Evolutionary conservation across 2,797 vertebrate genomes (phyloP).

Genomic region (Thripadectes ignobilis): DNA sequence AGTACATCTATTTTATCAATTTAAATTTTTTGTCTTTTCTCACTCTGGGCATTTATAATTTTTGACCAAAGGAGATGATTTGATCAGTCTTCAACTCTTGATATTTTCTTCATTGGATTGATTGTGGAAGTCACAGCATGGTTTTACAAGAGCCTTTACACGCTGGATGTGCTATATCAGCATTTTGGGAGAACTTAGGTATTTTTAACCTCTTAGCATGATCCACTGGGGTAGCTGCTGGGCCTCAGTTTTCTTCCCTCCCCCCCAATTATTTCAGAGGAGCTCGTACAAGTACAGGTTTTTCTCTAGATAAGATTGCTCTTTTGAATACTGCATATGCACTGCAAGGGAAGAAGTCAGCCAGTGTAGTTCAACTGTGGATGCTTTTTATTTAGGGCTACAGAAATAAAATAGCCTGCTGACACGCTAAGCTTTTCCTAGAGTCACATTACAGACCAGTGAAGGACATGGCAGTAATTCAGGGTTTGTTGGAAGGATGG

Average conservation of each 20-base stretch:
- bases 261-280: background rate
- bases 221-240: background rate
- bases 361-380: conserved; percentile 20
- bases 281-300: background rate
- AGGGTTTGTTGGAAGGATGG: conserved; percentile 19
- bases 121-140: accelerated
- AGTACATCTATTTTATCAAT: accelerated
- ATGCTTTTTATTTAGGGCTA: conserved; percentile 54
- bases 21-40: background rate
- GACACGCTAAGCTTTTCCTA: conserved; percentile 46
- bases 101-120: background rate
- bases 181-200: background rate
- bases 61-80: background rate
- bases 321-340: background rate
- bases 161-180: background rate
- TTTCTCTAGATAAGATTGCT: background rate
- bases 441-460: conserved; percentile 61
- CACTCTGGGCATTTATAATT: background rate
- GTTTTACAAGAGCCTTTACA: accelerated
- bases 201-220: background rate
- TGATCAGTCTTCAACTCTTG: background rate
- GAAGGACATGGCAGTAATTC: conserved; percentile 55
- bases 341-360: background rate
- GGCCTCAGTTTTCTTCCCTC: background rate
- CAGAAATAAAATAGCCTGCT: conserved; percentile 37